A percentile compares a stretch with the other conserved stretches of the same genome.
These are phyloP conservation scores for Helicoverpa zea DNA, from an alignment of 1,140 invertebrate genomes.

Conservation along the genomic window DNA sequence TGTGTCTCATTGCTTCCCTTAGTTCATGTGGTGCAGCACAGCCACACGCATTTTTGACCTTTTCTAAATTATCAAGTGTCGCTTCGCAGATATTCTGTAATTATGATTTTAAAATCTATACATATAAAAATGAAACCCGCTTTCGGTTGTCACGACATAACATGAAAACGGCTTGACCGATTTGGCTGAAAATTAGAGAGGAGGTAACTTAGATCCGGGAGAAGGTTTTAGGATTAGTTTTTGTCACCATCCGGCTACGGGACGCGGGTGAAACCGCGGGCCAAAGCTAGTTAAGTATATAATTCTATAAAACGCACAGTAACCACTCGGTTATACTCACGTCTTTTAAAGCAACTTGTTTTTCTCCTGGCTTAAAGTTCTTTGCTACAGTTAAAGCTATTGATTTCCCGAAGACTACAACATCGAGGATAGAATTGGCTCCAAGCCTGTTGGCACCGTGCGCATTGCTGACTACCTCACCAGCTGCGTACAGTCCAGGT, in stretches of 20 bases:
- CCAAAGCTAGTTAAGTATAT: too few relatives aligned
- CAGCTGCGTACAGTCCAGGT: conserved; percentile 90
- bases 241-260: too few relatives aligned
- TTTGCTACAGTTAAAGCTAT: conserved; percentile 95
- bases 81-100: conserved; percentile 89
- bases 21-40: conserved; percentile 93
- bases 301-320: too few relatives aligned
- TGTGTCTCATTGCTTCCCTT: conserved; percentile 96
- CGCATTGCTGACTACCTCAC: conserved; percentile 92
- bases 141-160: too few relatives aligned
- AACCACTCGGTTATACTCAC: conserved; percentile 82
- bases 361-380: conserved; percentile 94
- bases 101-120: not conserved
- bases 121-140: too few relatives aligned
- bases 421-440: conserved; percentile 98
- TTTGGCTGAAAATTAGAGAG: too few relatives aligned
- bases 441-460: conserved; percentile 99
- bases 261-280: too few relatives aligned
- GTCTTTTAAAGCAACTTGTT: conserved; percentile 89
- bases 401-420: conserved; percentile 98
- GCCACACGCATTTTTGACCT: conserved; percentile 92
- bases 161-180: too few relatives aligned
- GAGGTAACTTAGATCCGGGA: too few relatives aligned
- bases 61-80: conserved; percentile 97
- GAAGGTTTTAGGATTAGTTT: too few relatives aligned